Evolutionary conservation across 2,888 invertebrate genomes (phyloP).

Genomic region (Sarcophaga carnaria): DNA sequence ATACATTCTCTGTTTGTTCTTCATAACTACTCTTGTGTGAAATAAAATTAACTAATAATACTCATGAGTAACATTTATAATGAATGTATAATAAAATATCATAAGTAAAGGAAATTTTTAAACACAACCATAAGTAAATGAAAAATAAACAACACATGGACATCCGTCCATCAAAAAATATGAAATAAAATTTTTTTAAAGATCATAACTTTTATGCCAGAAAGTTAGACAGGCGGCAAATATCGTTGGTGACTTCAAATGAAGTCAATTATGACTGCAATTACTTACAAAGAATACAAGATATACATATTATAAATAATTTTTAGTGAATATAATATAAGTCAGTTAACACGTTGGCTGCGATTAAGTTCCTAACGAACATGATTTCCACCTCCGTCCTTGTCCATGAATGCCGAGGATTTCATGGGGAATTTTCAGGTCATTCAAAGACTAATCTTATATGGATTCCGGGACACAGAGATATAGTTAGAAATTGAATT

Average conservation of each 20-base stretch:
- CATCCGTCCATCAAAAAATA: neutral
- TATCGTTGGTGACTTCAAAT: conserved; percentile 32
- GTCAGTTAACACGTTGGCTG: too few species aligned
- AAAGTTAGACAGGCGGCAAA: neutral
- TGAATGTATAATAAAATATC: conserved; percentile 54
- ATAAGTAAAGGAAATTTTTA: conserved; percentile 49
- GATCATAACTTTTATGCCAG: conserved; percentile 33
- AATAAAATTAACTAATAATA: conserved; percentile 72
- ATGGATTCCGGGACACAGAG: too few species aligned
- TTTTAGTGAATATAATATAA: too few species aligned
- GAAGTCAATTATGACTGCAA: conserved; percentile 57
- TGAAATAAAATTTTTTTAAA: neutral
- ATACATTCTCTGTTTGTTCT: conserved; percentile 25
- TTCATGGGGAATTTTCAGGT: too few species aligned
- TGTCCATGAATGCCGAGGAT: too few species aligned
- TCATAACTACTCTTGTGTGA: conserved; percentile 67
- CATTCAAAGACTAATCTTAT: too few species aligned
- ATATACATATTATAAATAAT: too few species aligned
- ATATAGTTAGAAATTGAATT: too few species aligned
- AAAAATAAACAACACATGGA: neutral
- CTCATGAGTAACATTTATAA: conserved; percentile 72
- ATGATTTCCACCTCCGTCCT: too few species aligned
- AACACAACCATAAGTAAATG: conserved; percentile 2
- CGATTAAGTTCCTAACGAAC: too few species aligned
- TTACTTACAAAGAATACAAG: conserved; percentile 44